phyloP scores from a whole-genome alignment of 1,140 invertebrate species.

The Thaumetopoea pityocampa region DNA sequence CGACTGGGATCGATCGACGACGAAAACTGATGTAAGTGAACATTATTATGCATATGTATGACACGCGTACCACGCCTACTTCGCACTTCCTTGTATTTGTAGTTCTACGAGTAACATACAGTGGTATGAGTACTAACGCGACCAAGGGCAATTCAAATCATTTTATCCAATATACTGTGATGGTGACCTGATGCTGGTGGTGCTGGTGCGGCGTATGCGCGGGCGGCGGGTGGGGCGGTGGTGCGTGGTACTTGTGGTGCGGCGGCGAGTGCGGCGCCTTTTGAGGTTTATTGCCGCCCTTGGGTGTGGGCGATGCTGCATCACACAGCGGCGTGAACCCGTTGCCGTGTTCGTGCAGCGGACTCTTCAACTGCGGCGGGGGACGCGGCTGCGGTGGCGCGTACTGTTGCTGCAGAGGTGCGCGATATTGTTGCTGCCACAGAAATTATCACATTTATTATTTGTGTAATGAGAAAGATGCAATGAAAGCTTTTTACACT shows the following conservation, averaged over 20 bases:
- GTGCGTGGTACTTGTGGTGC: conserved; percentile 68
- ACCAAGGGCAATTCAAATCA: too few relatives aligned
- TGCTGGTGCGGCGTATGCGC: conserved; percentile 37
- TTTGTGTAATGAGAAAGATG: too few relatives aligned
- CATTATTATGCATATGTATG: too few relatives aligned
- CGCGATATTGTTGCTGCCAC: conserved; percentile 54
- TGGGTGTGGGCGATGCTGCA: conserved; percentile 57
- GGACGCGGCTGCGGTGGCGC: conserved; percentile 47
- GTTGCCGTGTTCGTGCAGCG: conserved; percentile 63
- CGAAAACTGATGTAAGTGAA: too few relatives aligned
- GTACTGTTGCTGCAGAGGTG: conserved; percentile 58
- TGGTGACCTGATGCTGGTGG: conserved; percentile 41
- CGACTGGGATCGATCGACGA: too few relatives aligned
- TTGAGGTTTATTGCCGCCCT: conserved; percentile 47
- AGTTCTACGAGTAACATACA: too few relatives aligned
- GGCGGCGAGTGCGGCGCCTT: conserved; percentile 67
- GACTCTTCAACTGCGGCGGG: conserved; percentile 59
- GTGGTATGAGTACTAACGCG: too few relatives aligned
- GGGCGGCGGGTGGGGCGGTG: conserved; percentile 31
- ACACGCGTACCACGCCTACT: too few relatives aligned
- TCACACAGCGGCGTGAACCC: conserved; percentile 59
- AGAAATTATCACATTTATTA: conserved; percentile 4
- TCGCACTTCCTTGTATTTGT: too few relatives aligned
- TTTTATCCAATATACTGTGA: background rate
- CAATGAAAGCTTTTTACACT: too few relatives aligned